Evolutionary conservation across 2,113 vertebrate species (phyloP), one percentile per base, ranked within the genome.

Genomic region (Spermophilus dauricus): DNA sequence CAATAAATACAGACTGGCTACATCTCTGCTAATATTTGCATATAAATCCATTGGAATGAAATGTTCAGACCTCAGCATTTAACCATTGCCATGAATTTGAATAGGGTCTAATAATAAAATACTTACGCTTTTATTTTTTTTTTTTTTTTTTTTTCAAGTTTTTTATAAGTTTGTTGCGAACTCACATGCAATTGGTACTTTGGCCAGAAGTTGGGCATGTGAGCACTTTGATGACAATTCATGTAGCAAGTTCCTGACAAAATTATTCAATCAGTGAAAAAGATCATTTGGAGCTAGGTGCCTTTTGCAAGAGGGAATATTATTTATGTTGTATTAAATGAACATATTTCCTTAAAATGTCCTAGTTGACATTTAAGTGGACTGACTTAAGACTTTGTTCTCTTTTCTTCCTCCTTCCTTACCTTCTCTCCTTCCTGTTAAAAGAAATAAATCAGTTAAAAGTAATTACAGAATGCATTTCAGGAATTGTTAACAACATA

Each of bases 1-100:
- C 91, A 81, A 97, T 93, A 97, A 94, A 86, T 90, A 84, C 22
- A 95, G 73, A 65, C 39, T 56, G 61, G 76, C 45, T 95, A 69
- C n/a, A 42, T 82, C 75, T 95, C 67, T 84, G 85, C 70, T 86
- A n/a, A 76, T 0, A 96, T 96, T 97, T 95, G 65, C 84, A 77
- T 95, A 48, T 95, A 86, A 92, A 97, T 97, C 32, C 8, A 45
- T 76, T 86, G 89, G 70, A 8, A 18, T 61, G 48, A 95, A 94
- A 87, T 37, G 51, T 73, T 95, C 61, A 87, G 61, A 94, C 22
- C 20, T 92, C 42, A 61, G 65, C 72, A 24, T 82, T 96, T 65
- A 92, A 48, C 42, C 12, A 82, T 91, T 63, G 17, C 58, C 30
- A 42, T 37, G 58, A 92, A 70, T 93, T 77, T 93, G 45, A 92